A percentile compares a stretch with the other conserved stretches of the same genome.
Evolutionary conservation across 2,797 vertebrate species (phyloP).

Genomic region (Coracias cyanogaster): DNA sequence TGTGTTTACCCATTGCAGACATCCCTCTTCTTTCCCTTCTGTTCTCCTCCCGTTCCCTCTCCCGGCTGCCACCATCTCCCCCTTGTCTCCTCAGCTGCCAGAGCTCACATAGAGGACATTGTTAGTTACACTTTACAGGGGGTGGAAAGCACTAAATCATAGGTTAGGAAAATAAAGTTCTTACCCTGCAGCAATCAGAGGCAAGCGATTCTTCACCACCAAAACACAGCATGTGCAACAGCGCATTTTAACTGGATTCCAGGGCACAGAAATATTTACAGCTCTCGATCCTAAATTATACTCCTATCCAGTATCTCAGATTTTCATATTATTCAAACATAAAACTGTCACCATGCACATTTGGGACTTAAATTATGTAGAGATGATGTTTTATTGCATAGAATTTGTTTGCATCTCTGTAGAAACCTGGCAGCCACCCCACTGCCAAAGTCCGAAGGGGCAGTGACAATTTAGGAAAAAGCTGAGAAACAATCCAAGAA

Average conservation of each 20-base stretch:
- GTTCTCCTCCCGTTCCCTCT: background rate
- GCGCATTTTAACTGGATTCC: constrained; percentile 62
- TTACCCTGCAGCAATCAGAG: constrained; percentile 39
- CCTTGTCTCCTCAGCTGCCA: background rate
- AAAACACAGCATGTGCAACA: constrained; percentile 2
- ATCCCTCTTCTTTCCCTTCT: background rate
- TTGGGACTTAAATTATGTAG: constrained; percentile 58
- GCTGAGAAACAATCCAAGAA: constrained; percentile 29
- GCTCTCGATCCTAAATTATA: constrained; percentile 39
- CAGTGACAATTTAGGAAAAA: constrained; percentile 48
- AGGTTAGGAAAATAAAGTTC: constrained; percentile 51
- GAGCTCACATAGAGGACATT: constrained; percentile 30
- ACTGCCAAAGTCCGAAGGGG: constrained; percentile 45
- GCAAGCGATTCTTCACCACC: constrained; percentile 24
- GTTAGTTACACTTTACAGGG: constrained; percentile 40
- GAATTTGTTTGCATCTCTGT: constrained; percentile 62
- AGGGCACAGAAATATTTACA: constrained; percentile 47
- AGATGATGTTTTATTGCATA: constrained; percentile 58
- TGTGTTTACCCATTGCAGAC: background rate
- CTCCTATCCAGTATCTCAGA: constrained; percentile 3
- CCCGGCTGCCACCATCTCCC: background rate
- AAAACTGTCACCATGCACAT: constrained; percentile 61
- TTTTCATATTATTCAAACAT: constrained; percentile 67
- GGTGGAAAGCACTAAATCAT: constrained; percentile 53
- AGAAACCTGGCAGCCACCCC: constrained; percentile 58